A percentile compares a stretch with the other conserved stretches of the same genome.
phyloP scores from a whole-genome alignment of 2,797 vertebrate species.

The Pyrocephalus nanus region DNA sequence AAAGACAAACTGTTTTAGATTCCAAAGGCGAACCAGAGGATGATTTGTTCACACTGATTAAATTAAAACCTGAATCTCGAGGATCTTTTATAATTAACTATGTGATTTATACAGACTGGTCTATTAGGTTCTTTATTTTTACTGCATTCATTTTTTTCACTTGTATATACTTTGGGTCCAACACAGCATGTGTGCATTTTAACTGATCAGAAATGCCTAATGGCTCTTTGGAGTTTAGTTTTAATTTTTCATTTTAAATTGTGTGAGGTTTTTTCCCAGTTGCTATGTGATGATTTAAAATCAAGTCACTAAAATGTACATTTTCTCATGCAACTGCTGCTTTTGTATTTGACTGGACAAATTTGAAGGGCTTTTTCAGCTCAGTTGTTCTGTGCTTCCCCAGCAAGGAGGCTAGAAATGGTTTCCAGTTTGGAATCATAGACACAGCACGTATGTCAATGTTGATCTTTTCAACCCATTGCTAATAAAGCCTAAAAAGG shows the following conservation, averaged over 20 bases:
- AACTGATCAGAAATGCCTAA: neutral
- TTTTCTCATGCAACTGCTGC: neutral
- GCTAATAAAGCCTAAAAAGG: slow-evolving; percentile 19
- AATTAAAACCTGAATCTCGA: neutral
- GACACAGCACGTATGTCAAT: neutral
- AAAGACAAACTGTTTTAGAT: neutral
- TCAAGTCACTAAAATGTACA: neutral
- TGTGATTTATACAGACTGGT: neutral
- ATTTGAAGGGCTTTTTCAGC: neutral
- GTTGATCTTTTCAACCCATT: slow-evolving; percentile 34
- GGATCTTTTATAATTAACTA: neutral
- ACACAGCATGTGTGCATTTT: neutral
- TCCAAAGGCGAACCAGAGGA: neutral
- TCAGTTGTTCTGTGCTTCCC: neutral
- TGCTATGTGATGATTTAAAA: neutral
- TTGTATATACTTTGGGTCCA: neutral
- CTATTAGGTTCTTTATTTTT: neutral
- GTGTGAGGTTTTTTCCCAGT: neutral
- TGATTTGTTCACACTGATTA: neutral
- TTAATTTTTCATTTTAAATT: neutral
- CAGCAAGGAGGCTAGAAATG: neutral
- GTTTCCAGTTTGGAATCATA: neutral
- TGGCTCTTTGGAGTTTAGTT: neutral
- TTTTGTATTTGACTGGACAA: slow-evolving; percentile 1
- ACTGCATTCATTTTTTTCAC: neutral